A percentile compares a stretch with the other conserved stretches of the same genome.
Evolutionary conservation across 2,888 invertebrate species (phyloP).

Genomic region (Apodemia hepburni): DNA sequence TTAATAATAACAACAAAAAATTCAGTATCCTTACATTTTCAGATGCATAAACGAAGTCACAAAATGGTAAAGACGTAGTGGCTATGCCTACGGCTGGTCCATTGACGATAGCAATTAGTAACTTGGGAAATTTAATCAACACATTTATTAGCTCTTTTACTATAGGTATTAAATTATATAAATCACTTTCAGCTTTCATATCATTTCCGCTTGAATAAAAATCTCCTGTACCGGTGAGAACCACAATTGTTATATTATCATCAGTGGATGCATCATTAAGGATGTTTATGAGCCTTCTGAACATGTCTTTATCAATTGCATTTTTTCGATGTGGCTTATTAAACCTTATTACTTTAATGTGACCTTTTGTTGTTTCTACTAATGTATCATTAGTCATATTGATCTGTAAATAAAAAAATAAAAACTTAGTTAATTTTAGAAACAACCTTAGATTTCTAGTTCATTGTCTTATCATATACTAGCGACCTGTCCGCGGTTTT

Average conservation of each 20-base stretch:
- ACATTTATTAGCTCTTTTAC: conserved; percentile 84
- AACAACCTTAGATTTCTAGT: too few relatives aligned
- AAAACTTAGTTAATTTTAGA: neutral
- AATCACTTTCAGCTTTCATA: conserved; percentile 45
- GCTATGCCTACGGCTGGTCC: conserved; percentile 97
- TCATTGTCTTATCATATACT: too few relatives aligned
- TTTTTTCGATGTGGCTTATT: conserved; percentile 91
- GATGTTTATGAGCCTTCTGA: conserved; percentile 80
- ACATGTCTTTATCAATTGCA: conserved; percentile 86
- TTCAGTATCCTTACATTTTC: conserved; percentile 80
- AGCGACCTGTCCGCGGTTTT: too few relatives aligned
- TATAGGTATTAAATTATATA: conserved; percentile 38
- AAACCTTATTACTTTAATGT: conserved; percentile 79
- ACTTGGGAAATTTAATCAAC: conserved; percentile 93
- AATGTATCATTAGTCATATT: conserved; percentile 45
- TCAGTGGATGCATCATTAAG: conserved; percentile 85
- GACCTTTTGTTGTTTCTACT: conserved; percentile 45
- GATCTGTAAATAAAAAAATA: conserved; percentile 12
- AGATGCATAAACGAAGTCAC: conserved; percentile 94
- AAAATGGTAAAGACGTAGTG: conserved; percentile 90
- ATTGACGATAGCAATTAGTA: conserved; percentile 93
- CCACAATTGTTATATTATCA: conserved; percentile 83
- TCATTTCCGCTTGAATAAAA: conserved; percentile 95
- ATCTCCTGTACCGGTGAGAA: conserved; percentile 89
- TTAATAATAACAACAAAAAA: neutral